These are phyloP conservation scores for Eriocheir sinensis DNA, from an alignment of 1,140 invertebrate genomes.

Conservation along the genomic window DNA sequence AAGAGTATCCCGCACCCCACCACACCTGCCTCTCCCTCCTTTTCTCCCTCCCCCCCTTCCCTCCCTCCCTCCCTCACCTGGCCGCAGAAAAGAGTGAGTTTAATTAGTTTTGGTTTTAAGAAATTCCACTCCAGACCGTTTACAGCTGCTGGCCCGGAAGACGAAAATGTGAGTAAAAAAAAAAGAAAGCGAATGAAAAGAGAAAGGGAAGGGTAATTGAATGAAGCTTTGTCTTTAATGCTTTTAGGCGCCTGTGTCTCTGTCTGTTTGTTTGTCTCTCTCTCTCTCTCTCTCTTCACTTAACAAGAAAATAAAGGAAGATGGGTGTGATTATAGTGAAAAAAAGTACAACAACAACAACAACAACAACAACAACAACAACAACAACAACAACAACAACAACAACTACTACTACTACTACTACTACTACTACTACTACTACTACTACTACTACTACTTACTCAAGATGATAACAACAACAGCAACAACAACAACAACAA, in stretches of 20 bases:
- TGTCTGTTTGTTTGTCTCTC: too few species aligned
- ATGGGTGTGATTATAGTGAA: background rate
- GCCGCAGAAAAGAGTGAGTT: background rate
- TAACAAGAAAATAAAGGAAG: background rate
- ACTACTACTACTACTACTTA: constrained; percentile 25
- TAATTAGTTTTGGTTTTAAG: constrained; percentile 26
- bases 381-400: background rate
- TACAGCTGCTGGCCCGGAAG: background rate
- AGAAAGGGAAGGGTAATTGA: background rate
- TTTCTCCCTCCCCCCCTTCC: too few species aligned
- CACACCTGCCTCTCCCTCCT: background rate
- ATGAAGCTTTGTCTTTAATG: background rate
- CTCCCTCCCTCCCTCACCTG: background rate
- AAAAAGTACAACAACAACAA: background rate
- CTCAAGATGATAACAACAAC: too few species aligned
- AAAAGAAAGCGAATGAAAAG: background rate
- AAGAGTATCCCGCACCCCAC: background rate
- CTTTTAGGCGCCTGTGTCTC: background rate
- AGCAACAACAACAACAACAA: too few species aligned
- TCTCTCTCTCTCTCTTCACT: background rate
- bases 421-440: constrained; percentile 16
- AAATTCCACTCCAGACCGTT: background rate
- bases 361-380: constrained; percentile 24
- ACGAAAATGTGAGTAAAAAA: background rate
- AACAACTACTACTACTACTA: background rate